phyloP scores from a whole-genome alignment of 2,797 vertebrate genomes.

The Manis crassicaudata region DNA sequence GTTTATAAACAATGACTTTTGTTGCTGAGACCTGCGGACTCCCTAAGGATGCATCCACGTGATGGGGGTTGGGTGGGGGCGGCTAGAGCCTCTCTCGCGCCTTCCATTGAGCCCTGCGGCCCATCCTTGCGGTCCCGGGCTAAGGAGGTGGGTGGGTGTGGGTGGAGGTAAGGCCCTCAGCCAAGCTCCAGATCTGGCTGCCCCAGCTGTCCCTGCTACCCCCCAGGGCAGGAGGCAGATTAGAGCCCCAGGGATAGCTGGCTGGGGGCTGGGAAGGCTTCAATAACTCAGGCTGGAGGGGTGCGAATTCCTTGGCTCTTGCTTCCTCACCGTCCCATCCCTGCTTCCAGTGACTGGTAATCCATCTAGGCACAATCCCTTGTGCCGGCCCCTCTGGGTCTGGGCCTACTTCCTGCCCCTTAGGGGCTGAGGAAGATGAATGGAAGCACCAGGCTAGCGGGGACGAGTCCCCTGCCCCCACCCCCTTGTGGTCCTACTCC shows the following conservation, averaged over 20 bases:
- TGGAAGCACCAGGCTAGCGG: not conserved
- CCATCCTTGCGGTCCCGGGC: not conserved
- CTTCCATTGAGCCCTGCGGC: not conserved
- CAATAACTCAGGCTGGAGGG: not conserved
- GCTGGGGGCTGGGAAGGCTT: slow-evolving; percentile 25
- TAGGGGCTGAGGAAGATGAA: not conserved
- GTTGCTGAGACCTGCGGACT: slow-evolving; percentile 61
- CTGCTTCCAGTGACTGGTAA: not conserved
- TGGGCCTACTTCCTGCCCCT: not conserved
- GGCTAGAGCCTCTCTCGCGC: not conserved
- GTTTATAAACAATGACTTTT: slow-evolving; percentile 77
- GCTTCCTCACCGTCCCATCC: too few species aligned
- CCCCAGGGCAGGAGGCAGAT: not conserved
- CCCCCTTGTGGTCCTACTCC: not conserved
- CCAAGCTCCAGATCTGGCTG: not conserved
- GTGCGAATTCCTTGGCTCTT: not conserved
- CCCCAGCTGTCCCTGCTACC: not conserved
- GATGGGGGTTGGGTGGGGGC: not conserved
- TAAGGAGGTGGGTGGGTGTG: not conserved
- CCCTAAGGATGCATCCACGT: slow-evolving; percentile 59
- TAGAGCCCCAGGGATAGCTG: not conserved
- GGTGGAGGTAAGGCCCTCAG: not conserved
- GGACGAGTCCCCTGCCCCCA: not conserved
- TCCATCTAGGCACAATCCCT: not conserved
- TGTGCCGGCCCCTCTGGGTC: not conserved